Evolutionary conservation across 2,888 invertebrate species (phyloP).

Genomic region (Apodemia mormo): DNA sequence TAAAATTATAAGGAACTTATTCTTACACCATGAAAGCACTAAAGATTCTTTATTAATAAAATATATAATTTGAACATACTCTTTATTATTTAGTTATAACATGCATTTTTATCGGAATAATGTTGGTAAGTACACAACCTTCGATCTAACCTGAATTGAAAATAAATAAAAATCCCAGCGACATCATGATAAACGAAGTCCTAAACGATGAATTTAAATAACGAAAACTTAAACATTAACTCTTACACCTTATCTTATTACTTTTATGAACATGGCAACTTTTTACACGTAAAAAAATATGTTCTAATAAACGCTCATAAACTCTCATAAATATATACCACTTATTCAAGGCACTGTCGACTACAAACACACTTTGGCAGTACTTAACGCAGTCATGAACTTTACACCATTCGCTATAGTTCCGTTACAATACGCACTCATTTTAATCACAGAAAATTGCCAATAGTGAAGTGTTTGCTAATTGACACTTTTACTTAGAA

Average conservation of each 20-base stretch:
- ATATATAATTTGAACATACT: constrained; percentile 43
- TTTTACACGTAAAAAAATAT: constrained; percentile 80
- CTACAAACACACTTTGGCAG: constrained; percentile 83
- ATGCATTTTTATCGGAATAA: constrained; percentile 30
- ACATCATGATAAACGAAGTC: constrained; percentile 20
- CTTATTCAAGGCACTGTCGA: constrained; percentile 80
- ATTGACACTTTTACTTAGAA: constrained; percentile 69
- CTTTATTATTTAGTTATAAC: constrained; percentile 35
- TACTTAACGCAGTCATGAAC: constrained; percentile 60
- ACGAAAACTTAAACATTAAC: constrained; percentile 47
- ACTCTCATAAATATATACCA: constrained; percentile 74
- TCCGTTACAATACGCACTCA: constrained; percentile 53
- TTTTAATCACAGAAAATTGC: constrained; percentile 76
- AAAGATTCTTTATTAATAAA: constrained; percentile 59
- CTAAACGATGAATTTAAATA: constrained; percentile 22
- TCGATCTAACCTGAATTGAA: constrained; percentile 40
- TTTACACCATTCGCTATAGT: constrained; percentile 53
- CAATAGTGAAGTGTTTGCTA: constrained; percentile 76
- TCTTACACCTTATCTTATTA: constrained; percentile 57
- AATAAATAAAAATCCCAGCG: constrained; percentile 20
- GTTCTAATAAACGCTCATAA: constrained; percentile 68
- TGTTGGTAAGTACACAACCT: constrained; percentile 73
- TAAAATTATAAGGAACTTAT: constrained; percentile 76
- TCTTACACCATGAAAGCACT: constrained; percentile 69
- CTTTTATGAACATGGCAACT: constrained; percentile 75